Evolutionary conservation across 2,797 vertebrate genomes (phyloP).

Genomic region (Bufotes viridis): DNA sequence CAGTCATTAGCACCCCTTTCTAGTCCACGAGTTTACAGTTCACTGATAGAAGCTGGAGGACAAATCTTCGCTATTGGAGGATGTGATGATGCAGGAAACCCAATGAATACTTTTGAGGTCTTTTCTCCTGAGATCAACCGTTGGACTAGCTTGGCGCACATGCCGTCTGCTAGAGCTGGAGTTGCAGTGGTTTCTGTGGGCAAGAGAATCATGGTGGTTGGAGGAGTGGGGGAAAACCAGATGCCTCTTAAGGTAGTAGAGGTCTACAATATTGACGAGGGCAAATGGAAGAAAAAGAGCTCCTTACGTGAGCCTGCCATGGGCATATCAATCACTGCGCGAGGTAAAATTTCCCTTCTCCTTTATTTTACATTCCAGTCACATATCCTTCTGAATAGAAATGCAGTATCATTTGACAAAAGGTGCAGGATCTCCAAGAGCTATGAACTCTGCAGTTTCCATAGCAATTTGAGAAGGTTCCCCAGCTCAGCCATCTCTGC

Average conservation of each 20-base stretch:
- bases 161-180: conserved; percentile 90
- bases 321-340: conserved; percentile 89
- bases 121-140: conserved; percentile 91
- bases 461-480: not conserved
- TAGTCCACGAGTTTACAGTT: conserved; percentile 89
- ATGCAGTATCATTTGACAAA: not conserved
- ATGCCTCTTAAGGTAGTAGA: conserved; percentile 91
- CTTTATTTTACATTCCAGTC: not conserved
- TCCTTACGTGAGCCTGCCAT: conserved; percentile 88
- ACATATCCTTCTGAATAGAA: not conserved
- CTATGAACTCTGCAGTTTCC: conserved; percentile 1
- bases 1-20: conserved; percentile 87
- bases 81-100: conserved; percentile 86
- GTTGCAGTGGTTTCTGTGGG: conserved; percentile 86
- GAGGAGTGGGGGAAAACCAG: conserved; percentile 89
- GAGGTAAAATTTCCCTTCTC: conserved; percentile 77
- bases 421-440: not conserved
- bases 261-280: conserved; percentile 91
- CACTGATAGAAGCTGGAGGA: conserved; percentile 86
- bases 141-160: conserved; percentile 86
- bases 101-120: conserved; percentile 85
- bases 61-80: conserved; percentile 93
- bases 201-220: conserved; percentile 93
- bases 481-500: not conserved
- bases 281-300: conserved; percentile 93